A percentile compares a stretch with the other conserved stretches of the same genome.
Evolutionary conservation across 2,797 vertebrate genomes (phyloP).

Genomic region (Craterocephalus amniculus): DNA sequence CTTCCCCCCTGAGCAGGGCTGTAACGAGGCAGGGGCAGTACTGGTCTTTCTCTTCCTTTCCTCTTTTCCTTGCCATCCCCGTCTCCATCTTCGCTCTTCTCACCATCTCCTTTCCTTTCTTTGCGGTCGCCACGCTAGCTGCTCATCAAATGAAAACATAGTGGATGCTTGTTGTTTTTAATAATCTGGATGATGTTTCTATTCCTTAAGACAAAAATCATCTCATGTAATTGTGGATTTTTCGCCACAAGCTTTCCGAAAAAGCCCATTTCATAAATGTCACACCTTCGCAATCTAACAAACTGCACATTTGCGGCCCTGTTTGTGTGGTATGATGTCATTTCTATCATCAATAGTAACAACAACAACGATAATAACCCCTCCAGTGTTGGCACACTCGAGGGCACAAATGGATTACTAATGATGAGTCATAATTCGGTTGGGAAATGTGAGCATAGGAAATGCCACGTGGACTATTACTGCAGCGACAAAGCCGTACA

Average conservation of each 20-base stretch:
- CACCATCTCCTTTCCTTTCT: conserved; percentile 1
- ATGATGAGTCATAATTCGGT: conserved; percentile 75
- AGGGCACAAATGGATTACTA: conserved; percentile 67
- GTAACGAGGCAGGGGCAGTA: conserved; percentile 77
- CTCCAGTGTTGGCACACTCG: conserved; percentile 44
- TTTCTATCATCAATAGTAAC: conserved; percentile 51
- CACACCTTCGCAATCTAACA: conserved; percentile 33
- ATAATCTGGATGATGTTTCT: conserved; percentile 45
- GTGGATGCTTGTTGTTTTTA: conserved; percentile 30
- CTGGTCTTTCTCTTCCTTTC: conserved; percentile 16
- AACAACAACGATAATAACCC: conserved; percentile 43
- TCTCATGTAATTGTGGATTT: conserved; percentile 26
- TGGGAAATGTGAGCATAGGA: conserved; percentile 58
- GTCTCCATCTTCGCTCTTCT: conserved; percentile 11
- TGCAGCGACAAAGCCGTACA: conserved; percentile 36
- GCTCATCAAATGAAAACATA: conserved; percentile 37
- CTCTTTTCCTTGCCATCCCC: conserved; percentile 10
- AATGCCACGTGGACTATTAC: conserved; percentile 64
- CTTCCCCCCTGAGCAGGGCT: conserved; percentile 79
- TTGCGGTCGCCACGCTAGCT: conserved; percentile 24
- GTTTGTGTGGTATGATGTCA: conserved; percentile 34
- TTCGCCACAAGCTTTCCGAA: conserved; percentile 38
- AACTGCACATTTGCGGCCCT: conserved; percentile 44
- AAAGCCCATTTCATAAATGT: conserved; percentile 50
- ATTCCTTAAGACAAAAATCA: conserved; percentile 21